A percentile compares a stretch with the other conserved stretches of the same genome.
Conservation (phyloP, 2,888 invertebrate genomes). For the Phyllotreta striolata region DNA sequence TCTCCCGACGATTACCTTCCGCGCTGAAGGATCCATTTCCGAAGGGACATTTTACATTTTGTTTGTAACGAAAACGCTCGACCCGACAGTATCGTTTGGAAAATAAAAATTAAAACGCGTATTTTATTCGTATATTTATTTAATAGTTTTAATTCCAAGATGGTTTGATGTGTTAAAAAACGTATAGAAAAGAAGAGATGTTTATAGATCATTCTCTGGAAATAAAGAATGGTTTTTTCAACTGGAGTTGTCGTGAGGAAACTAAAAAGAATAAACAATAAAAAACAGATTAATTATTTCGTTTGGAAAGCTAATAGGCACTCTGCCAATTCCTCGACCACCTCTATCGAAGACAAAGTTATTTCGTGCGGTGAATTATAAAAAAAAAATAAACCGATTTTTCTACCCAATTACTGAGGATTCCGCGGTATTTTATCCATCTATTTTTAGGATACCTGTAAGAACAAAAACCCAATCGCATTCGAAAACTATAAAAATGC, state of each 20-base stretch:
- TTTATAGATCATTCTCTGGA: neutral
- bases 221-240: constrained; percentile 2
- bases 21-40: constrained; percentile 48
- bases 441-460: too few relatives aligned
- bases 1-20: constrained; percentile 48
- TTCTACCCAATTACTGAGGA: constrained; percentile 26
- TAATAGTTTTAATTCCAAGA: too few relatives aligned
- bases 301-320: constrained; percentile 27
- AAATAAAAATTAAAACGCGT: too few relatives aligned
- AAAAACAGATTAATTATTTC: constrained; percentile 5
- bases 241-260: constrained; percentile 1
- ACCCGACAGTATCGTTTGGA: too few relatives aligned
- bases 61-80: constrained; percentile 19
- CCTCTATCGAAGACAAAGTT: constrained; percentile 20
- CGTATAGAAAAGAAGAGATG: too few relatives aligned
- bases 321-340: constrained; percentile 25
- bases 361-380: constrained; percentile 20
- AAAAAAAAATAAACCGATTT: constrained; percentile 19
- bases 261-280: constrained; percentile 1
- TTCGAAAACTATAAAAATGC: too few relatives aligned
- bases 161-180: too few relatives aligned
- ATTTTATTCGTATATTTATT: too few relatives aligned
- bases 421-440: constrained; percentile 16
- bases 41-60: constrained; percentile 28
- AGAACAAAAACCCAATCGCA: too few relatives aligned